phyloP scores from a whole-genome alignment of 2,113 vertebrate species.

The Lucifuga dentata region DNA sequence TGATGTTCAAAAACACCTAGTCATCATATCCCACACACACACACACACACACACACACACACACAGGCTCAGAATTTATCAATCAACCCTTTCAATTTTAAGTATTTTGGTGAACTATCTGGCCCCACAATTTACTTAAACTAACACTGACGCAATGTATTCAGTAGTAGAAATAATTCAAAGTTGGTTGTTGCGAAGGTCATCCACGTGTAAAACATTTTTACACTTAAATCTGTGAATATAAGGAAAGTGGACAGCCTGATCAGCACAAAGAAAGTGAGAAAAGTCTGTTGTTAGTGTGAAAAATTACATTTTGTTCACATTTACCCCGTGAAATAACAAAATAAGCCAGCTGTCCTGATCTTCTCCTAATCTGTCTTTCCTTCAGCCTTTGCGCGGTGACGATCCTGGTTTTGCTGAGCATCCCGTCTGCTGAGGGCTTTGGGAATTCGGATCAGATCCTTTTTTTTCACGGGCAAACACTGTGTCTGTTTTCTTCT shows the following conservation, averaged over 20 bases:
- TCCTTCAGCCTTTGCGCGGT: background rate
- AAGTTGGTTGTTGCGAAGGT: no score
- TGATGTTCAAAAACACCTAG: no score
- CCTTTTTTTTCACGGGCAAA: background rate
- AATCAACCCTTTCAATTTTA: background rate
- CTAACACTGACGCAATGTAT: background rate
- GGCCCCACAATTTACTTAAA: background rate
- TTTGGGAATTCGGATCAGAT: slow-evolving; percentile 48
- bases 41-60: no score
- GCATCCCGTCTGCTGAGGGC: slow-evolving; percentile 28
- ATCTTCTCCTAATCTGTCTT: background rate
- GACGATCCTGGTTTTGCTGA: slow-evolving; percentile 13
- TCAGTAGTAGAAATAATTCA: background rate
- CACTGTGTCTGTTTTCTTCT: no score
- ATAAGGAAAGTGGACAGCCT: background rate
- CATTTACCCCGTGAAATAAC: slow-evolving; percentile 5
- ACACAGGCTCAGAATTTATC: no score
- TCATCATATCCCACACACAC: no score
- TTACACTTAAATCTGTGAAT: background rate
- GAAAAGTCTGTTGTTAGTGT: no score
- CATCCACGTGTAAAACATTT: no score
- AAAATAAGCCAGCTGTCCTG: background rate
- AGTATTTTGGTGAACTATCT: background rate
- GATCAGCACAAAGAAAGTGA: background rate
- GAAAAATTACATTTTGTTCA: background rate